Evolutionary conservation across 2,888 invertebrate genomes (phyloP), one percentile per base, ranked within the genome.

Genomic region (Drosophila setosimentum): DNA sequence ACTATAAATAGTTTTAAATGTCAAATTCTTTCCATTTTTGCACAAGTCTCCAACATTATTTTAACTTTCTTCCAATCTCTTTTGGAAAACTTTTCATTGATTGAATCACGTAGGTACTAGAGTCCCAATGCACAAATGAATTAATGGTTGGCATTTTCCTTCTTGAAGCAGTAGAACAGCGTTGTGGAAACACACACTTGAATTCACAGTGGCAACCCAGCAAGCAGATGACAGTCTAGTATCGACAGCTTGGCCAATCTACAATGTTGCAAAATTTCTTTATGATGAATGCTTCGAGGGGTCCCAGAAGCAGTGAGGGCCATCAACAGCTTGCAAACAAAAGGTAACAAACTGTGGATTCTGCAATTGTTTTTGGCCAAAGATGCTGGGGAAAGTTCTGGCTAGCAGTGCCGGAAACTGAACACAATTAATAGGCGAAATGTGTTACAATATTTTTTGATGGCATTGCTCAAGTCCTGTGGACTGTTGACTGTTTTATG

Each of bases 401-500:
- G 37, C 27, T 35, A 24, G 29, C 29, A 49, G 18, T 55, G 49
- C n/a, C 18, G 32, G 24, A 67, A 74, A 57, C 48, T 68, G 66
- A 24, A 48, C 54, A 68, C 81, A 90, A 86, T 90, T 90, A 90
- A 86, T 90, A 86, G 83, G 81, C 76, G 80, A 90, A 86, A 83
- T 90, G 85, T 90, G 89, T 72, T 88, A 80, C 90, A 90, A 88
- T 86, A 88, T 83, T 88, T 45, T 85, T 83, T 86, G 90, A 86
- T 90, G 81, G 83, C 83, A 76, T 72, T 80, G 58, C 58, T 66
- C 73, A 64, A 80, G 68, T 81, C 78, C 80, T 66, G 74, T 30
- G 59, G 69, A 48, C 51, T 54, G 69, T 66, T 77, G 71, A 80
- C 72, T 68, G 65, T 73, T 89, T 85, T 85, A 89, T 80, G 81